Evolutionary conservation across 2,797 vertebrate genomes (phyloP).

Genomic region (Stomatorhinus walkeri): DNA sequence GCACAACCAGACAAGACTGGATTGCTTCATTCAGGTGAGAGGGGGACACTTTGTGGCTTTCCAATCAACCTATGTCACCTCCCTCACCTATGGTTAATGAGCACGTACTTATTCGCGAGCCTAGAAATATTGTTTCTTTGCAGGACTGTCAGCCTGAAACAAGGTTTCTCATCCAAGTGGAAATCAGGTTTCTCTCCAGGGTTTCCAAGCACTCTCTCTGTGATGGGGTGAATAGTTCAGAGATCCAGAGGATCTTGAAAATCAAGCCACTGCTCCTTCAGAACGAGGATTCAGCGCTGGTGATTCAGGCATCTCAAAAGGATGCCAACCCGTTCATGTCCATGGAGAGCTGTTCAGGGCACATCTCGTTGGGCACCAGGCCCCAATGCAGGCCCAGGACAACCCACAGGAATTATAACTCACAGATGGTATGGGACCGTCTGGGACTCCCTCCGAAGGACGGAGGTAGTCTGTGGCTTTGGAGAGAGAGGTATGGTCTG

Average conservation of each 20-base stretch:
- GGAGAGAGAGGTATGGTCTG: background rate
- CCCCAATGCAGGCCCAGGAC: background rate
- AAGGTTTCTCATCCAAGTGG: background rate
- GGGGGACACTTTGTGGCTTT: background rate
- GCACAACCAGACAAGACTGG: background rate
- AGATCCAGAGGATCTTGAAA: background rate
- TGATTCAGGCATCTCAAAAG: background rate
- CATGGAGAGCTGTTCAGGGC: background rate
- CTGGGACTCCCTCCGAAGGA: background rate
- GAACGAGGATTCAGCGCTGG: background rate
- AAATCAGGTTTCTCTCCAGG: background rate
- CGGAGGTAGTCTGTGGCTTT: background rate
- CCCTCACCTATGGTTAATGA: background rate
- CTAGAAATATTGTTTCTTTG: background rate
- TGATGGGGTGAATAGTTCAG: background rate
- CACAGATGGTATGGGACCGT: background rate
- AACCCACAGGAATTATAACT: background rate
- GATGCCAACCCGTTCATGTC: background rate
- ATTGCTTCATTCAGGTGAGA: background rate
- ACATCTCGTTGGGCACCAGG: background rate
- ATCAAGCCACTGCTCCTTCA: background rate
- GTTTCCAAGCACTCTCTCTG: background rate
- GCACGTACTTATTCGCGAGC: background rate
- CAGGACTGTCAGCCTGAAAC: background rate
- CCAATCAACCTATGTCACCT: background rate